A percentile compares a stretch with the other conserved stretches of the same genome.
Evolutionary conservation across 2,113 vertebrate species (phyloP).

Genomic region (Vidua macroura): DNA sequence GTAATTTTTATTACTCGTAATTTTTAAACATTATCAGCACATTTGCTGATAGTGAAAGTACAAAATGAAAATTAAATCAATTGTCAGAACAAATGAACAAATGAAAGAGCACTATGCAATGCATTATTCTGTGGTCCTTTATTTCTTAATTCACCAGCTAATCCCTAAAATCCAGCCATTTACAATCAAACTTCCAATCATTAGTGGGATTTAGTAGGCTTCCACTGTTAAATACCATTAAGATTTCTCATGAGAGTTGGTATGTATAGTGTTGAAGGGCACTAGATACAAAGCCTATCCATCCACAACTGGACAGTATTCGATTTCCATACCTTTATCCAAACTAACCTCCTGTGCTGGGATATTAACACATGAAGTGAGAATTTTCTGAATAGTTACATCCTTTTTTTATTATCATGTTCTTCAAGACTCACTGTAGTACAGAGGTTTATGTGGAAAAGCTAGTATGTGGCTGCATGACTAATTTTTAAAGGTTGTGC

Average conservation of each 20-base stretch:
- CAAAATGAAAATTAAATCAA: slow-evolving; percentile 24
- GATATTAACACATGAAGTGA: slow-evolving; percentile 37
- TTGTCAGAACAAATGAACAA: slow-evolving; percentile 28
- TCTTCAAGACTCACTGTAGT: slow-evolving; percentile 20
- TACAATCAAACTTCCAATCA: slow-evolving; percentile 9
- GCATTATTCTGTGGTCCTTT: not conserved
- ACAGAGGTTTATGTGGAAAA: slow-evolving; percentile 55
- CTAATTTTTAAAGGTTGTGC: slow-evolving; percentile 62
- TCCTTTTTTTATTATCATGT: not conserved
- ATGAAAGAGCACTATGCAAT: not conserved
- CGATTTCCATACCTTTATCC: slow-evolving; percentile 50
- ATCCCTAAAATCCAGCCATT: slow-evolving; percentile 27
- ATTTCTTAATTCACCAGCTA: slow-evolving; percentile 12
- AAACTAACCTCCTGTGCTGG: slow-evolving; percentile 28
- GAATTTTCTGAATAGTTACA: slow-evolving; percentile 60
- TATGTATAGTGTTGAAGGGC: not conserved
- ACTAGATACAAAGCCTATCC: slow-evolving; percentile 1
- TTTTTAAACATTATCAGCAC: not conserved
- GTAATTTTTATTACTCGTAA: not conserved
- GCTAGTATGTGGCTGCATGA: slow-evolving; percentile 37
- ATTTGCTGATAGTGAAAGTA: slow-evolving; percentile 22
- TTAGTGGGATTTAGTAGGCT: slow-evolving; percentile 3
- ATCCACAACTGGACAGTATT: not conserved
- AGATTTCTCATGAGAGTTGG: slow-evolving; percentile 36
- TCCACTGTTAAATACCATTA: not conserved